phyloP scores from a whole-genome alignment of 2,113 vertebrate genomes.

The Brachypteracias leptosomus region DNA sequence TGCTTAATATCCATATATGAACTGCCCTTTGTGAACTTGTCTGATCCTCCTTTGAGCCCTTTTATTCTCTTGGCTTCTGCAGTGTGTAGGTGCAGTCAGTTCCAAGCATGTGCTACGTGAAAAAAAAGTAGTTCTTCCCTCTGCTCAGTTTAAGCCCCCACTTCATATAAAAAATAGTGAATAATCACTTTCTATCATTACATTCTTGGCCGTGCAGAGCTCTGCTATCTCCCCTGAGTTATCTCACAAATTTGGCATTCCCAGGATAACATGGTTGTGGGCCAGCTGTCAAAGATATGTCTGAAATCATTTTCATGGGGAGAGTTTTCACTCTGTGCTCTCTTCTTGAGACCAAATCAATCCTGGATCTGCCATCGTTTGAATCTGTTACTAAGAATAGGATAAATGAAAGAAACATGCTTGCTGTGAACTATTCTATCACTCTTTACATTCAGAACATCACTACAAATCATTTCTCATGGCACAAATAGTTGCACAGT shows the following conservation, averaged over 20 bases:
- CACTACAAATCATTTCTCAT: neutral
- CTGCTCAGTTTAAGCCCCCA: neutral
- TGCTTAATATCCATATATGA: neutral
- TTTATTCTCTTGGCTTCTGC: neutral
- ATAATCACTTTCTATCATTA: neutral
- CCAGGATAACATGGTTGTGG: neutral
- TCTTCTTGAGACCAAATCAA: neutral
- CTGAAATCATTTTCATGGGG: neutral
- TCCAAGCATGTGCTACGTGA: neutral
- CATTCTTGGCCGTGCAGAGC: neutral
- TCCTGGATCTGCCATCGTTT: neutral
- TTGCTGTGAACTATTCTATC: neutral
- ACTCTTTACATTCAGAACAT: neutral
- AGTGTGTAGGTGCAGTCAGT: neutral
- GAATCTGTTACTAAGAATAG: neutral
- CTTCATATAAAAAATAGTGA: neutral
- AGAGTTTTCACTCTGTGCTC: neutral
- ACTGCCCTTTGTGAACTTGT: neutral
- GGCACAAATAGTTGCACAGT: neutral
- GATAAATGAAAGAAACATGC: neutral
- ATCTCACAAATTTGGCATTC: conserved; percentile 22
- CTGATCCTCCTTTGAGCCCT: neutral
- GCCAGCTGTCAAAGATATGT: conserved; percentile 15
- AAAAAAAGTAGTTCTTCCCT: neutral
- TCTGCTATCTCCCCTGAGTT: neutral